Evolutionary conservation across 2,113 vertebrate species (phyloP).

Genomic region (Syrrhaptes paradoxus): DNA sequence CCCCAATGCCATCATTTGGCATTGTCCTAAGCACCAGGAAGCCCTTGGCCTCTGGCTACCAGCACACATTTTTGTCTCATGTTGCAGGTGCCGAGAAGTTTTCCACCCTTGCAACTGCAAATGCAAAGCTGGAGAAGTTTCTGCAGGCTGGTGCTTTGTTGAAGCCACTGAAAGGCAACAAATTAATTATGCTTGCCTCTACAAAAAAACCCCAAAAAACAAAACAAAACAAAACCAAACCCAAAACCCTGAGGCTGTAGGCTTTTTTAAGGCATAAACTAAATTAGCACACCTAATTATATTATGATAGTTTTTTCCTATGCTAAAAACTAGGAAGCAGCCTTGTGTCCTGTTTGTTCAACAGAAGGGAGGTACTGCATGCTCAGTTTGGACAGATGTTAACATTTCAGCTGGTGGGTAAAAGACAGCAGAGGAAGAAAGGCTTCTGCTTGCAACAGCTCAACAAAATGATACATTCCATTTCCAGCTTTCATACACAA

Average conservation of each 20-base stretch:
- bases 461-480: accelerated
- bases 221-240: too few relatives aligned
- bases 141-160: background rate
- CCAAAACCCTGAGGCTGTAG: background rate
- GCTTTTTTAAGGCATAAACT: background rate
- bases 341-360: background rate
- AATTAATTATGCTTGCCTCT: background rate
- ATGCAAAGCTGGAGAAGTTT: background rate
- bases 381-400: background rate
- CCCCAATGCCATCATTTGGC: background rate
- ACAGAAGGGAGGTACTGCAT: background rate
- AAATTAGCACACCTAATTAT: background rate
- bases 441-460: background rate
- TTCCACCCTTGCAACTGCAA: background rate
- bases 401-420: background rate
- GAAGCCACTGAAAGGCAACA: background rate
- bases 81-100: background rate
- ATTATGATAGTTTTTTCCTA: background rate
- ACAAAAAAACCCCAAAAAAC: background rate
- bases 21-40: background rate
- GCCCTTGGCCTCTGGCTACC: background rate
- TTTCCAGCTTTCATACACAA: background rate
- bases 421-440: background rate
- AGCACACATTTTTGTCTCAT: background rate
- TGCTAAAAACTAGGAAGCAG: background rate